Evolutionary conservation across 2,888 invertebrate species (phyloP).

Genomic region (Nudaria mundana): DNA sequence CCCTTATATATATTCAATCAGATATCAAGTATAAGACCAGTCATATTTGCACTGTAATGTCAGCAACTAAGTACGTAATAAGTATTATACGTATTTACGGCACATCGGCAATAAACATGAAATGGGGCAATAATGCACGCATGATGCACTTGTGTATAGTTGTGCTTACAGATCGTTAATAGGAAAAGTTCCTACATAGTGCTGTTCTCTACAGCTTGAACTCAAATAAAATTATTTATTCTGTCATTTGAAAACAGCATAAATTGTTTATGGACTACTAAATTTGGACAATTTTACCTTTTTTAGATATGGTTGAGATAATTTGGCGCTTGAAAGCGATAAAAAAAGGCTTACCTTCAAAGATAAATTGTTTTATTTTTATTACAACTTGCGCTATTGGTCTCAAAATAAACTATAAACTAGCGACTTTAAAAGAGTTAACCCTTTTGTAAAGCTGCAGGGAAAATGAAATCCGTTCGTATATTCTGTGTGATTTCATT

Average conservation of each 20-base stretch:
- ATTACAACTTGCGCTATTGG: too few species aligned
- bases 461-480: slow-evolving; percentile 24
- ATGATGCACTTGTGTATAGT: slow-evolving; percentile 47
- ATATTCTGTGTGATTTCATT: slow-evolving; percentile 37
- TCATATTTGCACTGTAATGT: too few species aligned
- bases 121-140: slow-evolving; percentile 43
- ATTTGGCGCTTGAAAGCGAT: slow-evolving; percentile 35
- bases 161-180: slow-evolving; percentile 46
- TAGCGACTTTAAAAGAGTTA: slow-evolving; percentile 3
- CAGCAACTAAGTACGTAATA: too few species aligned
- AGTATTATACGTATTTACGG: too few species aligned
- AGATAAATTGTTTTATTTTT: too few species aligned
- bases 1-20: too few species aligned
- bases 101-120: slow-evolving; percentile 32
- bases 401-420: background rate
- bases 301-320: slow-evolving; percentile 41
- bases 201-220: slow-evolving; percentile 32
- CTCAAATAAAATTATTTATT: slow-evolving; percentile 35
- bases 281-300: slow-evolving; percentile 37
- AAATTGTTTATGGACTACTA: slow-evolving; percentile 39
- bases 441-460: slow-evolving; percentile 9
- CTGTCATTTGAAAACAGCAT: slow-evolving; percentile 31
- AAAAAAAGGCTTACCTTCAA: too few species aligned
- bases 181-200: slow-evolving; percentile 58
- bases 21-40: too few species aligned